Conservation (phyloP, 2,888 invertebrate genomes). For the Rapana venosa region DNA sequence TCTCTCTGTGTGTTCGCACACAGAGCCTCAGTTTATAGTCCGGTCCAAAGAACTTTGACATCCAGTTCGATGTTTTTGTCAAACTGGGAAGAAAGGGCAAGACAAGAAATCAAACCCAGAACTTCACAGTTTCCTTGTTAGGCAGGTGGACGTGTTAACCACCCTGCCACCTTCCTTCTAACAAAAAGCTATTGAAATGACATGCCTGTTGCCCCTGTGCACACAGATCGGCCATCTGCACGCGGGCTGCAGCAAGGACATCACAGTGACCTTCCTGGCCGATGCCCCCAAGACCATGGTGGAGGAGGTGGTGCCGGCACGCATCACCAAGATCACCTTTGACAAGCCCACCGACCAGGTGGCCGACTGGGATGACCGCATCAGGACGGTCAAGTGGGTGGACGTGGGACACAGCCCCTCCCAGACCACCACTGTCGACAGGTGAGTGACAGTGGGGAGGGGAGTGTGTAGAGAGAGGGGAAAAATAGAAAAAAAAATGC, state of each 20-base stretch:
- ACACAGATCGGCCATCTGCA: slow-evolving; percentile 75
- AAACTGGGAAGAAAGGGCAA: too few species aligned
- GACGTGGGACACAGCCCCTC: slow-evolving; percentile 57
- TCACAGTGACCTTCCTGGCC: slow-evolving; percentile 81
- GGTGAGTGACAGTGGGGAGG: slow-evolving; percentile 33
- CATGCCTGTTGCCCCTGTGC: not conserved
- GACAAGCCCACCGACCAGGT: slow-evolving; percentile 71
- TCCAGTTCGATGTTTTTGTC: too few species aligned
- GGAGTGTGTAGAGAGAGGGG: not conserved
- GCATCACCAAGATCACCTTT: slow-evolving; percentile 75
- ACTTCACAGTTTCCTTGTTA: too few species aligned
- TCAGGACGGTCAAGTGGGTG: slow-evolving; percentile 77
- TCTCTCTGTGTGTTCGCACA: too few species aligned
- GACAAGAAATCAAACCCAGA: too few species aligned
- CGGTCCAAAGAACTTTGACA: too few species aligned
- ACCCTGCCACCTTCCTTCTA: too few species aligned
- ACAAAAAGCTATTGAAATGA: too few species aligned
- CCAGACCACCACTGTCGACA: slow-evolving; percentile 42
- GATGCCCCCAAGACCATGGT: slow-evolving; percentile 75
- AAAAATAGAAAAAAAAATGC: not conserved
- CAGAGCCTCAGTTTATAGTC: too few species aligned
- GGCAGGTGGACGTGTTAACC: too few species aligned
- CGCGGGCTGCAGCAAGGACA: slow-evolving; percentile 79
- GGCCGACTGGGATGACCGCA: slow-evolving; percentile 78
- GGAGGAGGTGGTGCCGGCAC: slow-evolving; percentile 70